A percentile compares a stretch with the other conserved stretches of the same genome.
Evolutionary conservation across 2,888 invertebrate genomes (phyloP).

Genomic region (Hirtodrosophila confusa): DNA sequence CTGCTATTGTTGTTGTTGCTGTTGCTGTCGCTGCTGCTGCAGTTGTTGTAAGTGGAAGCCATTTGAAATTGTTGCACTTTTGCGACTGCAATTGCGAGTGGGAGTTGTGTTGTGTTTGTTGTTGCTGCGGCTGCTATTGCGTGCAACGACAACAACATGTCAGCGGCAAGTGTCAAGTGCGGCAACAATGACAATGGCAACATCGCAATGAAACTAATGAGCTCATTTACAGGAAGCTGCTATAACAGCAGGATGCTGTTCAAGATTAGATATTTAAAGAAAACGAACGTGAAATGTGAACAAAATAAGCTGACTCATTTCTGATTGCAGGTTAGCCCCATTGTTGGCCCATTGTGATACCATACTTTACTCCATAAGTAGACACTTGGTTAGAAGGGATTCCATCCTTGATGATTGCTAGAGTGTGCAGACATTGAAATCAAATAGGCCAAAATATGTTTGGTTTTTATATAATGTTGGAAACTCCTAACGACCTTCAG

Average conservation of each 20-base stretch:
- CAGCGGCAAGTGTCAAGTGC: constrained; percentile 70
- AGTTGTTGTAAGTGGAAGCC: constrained; percentile 61
- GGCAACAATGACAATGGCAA: constrained; percentile 57
- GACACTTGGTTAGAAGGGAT: too few relatives aligned
- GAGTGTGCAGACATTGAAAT: too few relatives aligned
- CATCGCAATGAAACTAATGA: constrained; percentile 63
- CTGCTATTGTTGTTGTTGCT: constrained; percentile 38
- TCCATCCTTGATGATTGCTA: too few relatives aligned
- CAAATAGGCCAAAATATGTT: too few relatives aligned
- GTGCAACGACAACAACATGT: constrained; percentile 59
- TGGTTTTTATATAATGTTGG: too few relatives aligned
- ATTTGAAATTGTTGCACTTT: constrained; percentile 72
- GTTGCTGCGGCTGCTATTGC: constrained; percentile 52
- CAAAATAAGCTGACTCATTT: not conserved
- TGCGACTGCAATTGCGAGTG: constrained; percentile 50
- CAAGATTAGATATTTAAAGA: too few relatives aligned
- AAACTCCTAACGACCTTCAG: too few relatives aligned
- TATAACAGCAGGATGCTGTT: constrained; percentile 4
- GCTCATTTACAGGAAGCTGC: constrained; percentile 57
- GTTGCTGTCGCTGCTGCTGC: constrained; percentile 38
- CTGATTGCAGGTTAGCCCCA: not conserved
- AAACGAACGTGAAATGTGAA: constrained; percentile 8
- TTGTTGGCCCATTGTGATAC: too few relatives aligned
- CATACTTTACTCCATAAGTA: too few relatives aligned
- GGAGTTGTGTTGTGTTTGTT: constrained; percentile 47